These are phyloP conservation scores for Petrocephalus zakoni DNA, from an alignment of 2,113 vertebrate species.

Conservation along the genomic window DNA sequence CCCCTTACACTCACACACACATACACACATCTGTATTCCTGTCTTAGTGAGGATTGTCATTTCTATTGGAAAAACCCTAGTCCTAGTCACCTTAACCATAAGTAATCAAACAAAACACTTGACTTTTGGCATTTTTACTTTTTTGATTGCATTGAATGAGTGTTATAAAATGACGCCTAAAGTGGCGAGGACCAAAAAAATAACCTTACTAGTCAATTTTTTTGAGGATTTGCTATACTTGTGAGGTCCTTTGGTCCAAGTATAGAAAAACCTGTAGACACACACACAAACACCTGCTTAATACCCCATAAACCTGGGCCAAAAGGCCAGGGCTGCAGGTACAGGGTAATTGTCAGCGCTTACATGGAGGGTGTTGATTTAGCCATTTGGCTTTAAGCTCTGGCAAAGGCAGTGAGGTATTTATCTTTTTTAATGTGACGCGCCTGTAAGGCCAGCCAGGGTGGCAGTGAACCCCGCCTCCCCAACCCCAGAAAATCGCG, in stretches of 20 bases:
- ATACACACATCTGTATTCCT: neutral
- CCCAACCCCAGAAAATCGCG: conserved; percentile 45
- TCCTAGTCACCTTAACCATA: too few relatives aligned
- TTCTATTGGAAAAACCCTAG: too few relatives aligned
- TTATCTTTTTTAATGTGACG: conserved; percentile 30
- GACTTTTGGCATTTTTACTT: too few relatives aligned
- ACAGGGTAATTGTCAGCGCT: neutral
- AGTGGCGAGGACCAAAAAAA: too few relatives aligned
- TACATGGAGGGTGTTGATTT: conserved; percentile 14
- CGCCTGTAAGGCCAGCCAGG: conserved; percentile 46
- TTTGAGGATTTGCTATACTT: conserved; percentile 18
- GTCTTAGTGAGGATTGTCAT: too few relatives aligned
- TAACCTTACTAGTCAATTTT: neutral
- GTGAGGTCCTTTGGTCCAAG: too few relatives aligned
- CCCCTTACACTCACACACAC: neutral
- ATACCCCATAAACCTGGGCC: neutral
- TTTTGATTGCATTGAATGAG: too few relatives aligned
- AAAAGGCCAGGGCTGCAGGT: neutral
- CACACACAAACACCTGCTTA: neutral
- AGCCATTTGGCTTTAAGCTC: conserved; percentile 10
- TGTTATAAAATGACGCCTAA: too few relatives aligned
- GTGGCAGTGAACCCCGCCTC: conserved; percentile 45
- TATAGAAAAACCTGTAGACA: too few relatives aligned
- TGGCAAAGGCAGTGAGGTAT: conserved; percentile 29
- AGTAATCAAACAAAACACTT: too few relatives aligned